Base-by-base conservation (phyloP, 2,113 vertebrate species). In the Gila orcuttii region DNA sequence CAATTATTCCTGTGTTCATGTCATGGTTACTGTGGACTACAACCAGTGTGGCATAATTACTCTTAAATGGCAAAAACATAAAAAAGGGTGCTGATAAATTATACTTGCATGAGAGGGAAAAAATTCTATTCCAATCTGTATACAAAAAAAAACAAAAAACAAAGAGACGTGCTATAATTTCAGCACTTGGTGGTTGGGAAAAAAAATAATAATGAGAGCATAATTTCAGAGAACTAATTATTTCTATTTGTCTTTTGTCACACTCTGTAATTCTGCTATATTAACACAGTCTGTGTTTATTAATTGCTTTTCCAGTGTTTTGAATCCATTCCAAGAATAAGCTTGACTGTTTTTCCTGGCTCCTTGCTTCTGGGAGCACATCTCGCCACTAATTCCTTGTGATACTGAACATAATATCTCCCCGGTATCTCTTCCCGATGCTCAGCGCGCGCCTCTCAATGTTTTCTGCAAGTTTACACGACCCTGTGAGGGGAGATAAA, bases 171-270 rank as follows among this genome's bases (percentile, higher is more conserved):
- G 81, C 94, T 95, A 95, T 95, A 95, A 95, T 96, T 95, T 96
- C 95, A 87, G 95, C 96, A 96, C 96, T 95, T 96, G 96, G 96
- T 95, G 94, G 94, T 95, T 96, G 94, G 94, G 96, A 93, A 92
- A 83, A 95, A 95, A 93, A 96, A 89, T 95, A 95, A 94, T 98
- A 99, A 98, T 97, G 97, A 98, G 97, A 97, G 98, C 97, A 97
- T 99, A 97, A 99, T 98, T 99, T 99, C 97, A 96, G 97, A 97
- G 96, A 98, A 98, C 97, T 99, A 99, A 99, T 99, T 99, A 99
- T 99, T 99, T 99, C 97, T 99, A 99, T 99, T 99, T 99, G 97
- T 99, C 97, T 99, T 98, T 97, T 99, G 98, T 99, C 98, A 99
- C 97, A 99, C 97, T 99, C 98, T 98, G 96, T 99, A 99, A 98